Evolutionary conservation across 1,140 invertebrate species (phyloP), one percentile per base, ranked within the genome.

Genomic region (Drosophila cardini): DNA sequence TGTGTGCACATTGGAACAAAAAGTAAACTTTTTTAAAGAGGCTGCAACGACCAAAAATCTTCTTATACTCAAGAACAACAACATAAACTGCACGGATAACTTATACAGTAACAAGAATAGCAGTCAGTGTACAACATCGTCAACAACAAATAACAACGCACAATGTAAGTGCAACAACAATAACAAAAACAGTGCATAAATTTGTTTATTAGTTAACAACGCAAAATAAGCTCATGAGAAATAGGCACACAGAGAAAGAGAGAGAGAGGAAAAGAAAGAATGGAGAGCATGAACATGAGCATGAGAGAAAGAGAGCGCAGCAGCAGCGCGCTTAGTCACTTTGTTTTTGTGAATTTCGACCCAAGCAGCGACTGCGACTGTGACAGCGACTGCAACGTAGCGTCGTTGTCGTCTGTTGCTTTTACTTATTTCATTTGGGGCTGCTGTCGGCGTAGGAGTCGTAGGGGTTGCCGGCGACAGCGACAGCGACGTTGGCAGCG

Each of bases 291-390:
- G 30, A 48, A n/a, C 15, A 32, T 40, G 45, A 26, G 21, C 38
- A 6, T 40, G 61, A 16, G 53, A 45, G 26, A 11, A 36, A 48
- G 53, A 50, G 60, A 55, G 62, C 45, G 67, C 53, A 68, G 52
- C 38, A 72, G 64, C 61, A 57, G 61, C 42, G 48, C 80, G 84
- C 76, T 87, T 87, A 87, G 83, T 87, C 83, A 87, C 69, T 45
- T 87, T 87, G 83, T 87, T 87, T 83, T 87, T 89, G 83, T 80
- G 78, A 86, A 89, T 87, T 87, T 87, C 71, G 80, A 83, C 83
- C 67, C 57, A 81, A 61, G 71, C 61, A 70, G 69, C 45, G 64
- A 78, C 75, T 72, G 83, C 83, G 70, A 53, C 57, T 40, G 60
- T 30, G 67, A 26, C 56, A 42, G 57, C 42, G 43, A 48, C 53